Percentiles rank a stretch among this genome's conserved stretches.
phyloP scores from a whole-genome alignment of 2,113 vertebrate genomes.

The Chaetodon trifascialis region DNA sequence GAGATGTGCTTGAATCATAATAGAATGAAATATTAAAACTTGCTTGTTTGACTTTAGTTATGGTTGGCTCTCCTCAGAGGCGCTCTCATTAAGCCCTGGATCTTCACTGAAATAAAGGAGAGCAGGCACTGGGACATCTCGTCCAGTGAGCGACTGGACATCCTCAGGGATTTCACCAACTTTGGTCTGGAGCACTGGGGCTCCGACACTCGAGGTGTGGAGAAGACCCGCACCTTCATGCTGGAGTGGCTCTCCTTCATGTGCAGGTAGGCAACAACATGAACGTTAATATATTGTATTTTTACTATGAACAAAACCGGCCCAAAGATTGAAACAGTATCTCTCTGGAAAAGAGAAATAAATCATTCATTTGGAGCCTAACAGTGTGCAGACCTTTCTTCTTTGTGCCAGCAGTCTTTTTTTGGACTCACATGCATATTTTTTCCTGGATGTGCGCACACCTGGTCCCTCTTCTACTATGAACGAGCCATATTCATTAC shows the following conservation, averaged over 20 bases:
- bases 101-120: slow-evolving; percentile 98
- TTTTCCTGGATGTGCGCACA: no score
- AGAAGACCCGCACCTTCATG: slow-evolving; percentile 93
- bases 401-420: no score
- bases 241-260: slow-evolving; percentile 98
- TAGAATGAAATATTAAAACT: not conserved
- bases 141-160: slow-evolving; percentile 88
- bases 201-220: slow-evolving; percentile 94
- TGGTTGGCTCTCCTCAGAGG: slow-evolving; percentile 82
- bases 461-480: not conserved
- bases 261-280: slow-evolving; percentile 87
- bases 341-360: no score
- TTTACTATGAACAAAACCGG: not conserved
- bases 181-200: slow-evolving; percentile 97
- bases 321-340: no score
- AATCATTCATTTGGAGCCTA: no score
- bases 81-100: slow-evolving; percentile 96
- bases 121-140: slow-evolving; percentile 97
- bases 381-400: no score
- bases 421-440: no score
- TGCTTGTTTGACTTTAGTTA: not conserved
- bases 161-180: slow-evolving; percentile 91
- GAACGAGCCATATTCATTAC: not conserved
- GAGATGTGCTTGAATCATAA: no score
- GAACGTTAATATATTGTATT: not conserved